Evolutionary conservation across 2,888 invertebrate genomes (phyloP), one percentile per base, ranked within the genome.

Genomic region (Pedicia rivosa): DNA sequence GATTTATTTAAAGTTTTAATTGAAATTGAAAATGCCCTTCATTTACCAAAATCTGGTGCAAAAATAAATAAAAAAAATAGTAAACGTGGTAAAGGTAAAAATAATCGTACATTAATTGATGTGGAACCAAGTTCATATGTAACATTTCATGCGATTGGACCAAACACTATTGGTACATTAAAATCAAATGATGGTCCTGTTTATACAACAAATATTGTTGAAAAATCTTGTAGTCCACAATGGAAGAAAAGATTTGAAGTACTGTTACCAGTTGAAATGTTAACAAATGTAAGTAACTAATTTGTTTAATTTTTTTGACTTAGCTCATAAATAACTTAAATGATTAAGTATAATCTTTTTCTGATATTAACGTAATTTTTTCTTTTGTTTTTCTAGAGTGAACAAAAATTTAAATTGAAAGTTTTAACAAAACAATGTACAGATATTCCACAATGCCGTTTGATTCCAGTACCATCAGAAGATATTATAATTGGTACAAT

Each of bases 401-500:
- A 69, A 40, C 70, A 70, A 48, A 59, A 66, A 16, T 58, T 74
- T 34, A 65, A 73, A 34, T 55, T 74, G 39, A 74, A 73, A 59
- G 61, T 74, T 2, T 73, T 73, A 72, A 64, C 66, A 38, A 65
- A 70, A 50, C 53, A 59, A 1, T 59, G 63, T 16, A 56, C 63
- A n/a, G 56, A 62, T 24, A 54, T 52, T 22, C 52, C 53, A 31
- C 55, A 57, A 42, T 41, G 42, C 19, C 47, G 46, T n/a, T 27
- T 42, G 1, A 42, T 55, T 42, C 67, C 70, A 3, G 64, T 67
- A 41, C 62, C 68, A 20, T 62, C 67, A 40, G 66, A 64, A 39
- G 74, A 74, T 50, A 57, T 64, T 6, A 65, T 73, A 1, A 57
- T 74, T 36, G 74, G 74, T 4, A 70, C 72, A 51, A 66, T 70